Conservation (phyloP, 92 coral and sea anemone genomes). For the Epizoanthus stellaris region DNA sequence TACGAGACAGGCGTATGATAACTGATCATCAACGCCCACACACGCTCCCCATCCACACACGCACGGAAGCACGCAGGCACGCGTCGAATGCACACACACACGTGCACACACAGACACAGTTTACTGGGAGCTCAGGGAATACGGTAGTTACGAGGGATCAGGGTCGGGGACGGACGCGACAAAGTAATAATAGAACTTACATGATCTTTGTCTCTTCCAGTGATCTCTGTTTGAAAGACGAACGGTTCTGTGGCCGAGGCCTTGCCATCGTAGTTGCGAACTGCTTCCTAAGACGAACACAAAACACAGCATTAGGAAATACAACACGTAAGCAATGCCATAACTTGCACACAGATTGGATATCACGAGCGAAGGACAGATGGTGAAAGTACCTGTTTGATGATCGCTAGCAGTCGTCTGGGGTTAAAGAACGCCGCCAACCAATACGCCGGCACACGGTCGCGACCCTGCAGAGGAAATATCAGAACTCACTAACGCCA, state of each 20-base stretch:
- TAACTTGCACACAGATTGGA: not conserved
- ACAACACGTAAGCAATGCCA: not conserved
- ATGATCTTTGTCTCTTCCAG: constrained; percentile 98
- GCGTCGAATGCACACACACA: too few species aligned
- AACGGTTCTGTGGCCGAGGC: constrained; percentile 84
- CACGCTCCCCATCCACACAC: too few species aligned
- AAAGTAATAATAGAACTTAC: constrained; percentile 62
- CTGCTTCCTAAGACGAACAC: constrained; percentile 71
- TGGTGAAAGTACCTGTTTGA: constrained; percentile 73
- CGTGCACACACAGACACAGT: too few species aligned
- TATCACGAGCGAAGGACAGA: too few species aligned
- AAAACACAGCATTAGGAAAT: not conserved
- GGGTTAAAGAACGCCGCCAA: constrained; percentile 97
- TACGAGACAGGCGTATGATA: too few species aligned
- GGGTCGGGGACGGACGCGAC: too few species aligned
- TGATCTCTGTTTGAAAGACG: constrained; percentile 97
- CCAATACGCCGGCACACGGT: constrained; percentile 98
- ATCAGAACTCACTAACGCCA: too few species aligned
- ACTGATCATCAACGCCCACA: too few species aligned
- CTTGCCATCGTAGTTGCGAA: constrained; percentile 84
- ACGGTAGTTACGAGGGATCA: too few species aligned
- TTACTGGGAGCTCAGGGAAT: too few species aligned
- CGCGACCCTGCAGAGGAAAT: constrained; percentile 80
- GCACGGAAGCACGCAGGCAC: too few species aligned
- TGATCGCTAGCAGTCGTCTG: constrained; percentile 85